phyloP scores from a whole-genome alignment of 2,113 vertebrate genomes.

The Megaleporinus macrocephalus region DNA sequence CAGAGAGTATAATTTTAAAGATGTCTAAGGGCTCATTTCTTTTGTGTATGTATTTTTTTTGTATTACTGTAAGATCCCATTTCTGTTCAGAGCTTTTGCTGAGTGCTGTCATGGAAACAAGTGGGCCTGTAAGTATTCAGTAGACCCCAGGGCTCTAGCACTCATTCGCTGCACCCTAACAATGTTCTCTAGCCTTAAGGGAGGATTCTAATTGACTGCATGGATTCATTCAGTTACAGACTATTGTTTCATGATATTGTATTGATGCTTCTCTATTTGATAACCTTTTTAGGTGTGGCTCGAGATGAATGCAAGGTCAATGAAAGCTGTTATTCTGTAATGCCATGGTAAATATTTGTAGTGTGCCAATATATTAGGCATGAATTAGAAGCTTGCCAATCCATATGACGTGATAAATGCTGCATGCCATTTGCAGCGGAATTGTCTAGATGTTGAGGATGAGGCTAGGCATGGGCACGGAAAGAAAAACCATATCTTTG shows the following conservation, averaged over 20 bases:
- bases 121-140: slow-evolving; percentile 10
- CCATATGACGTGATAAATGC: background rate
- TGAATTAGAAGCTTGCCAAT: background rate
- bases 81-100: slow-evolving; percentile 1
- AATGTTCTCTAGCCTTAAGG: background rate
- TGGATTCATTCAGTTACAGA: background rate
- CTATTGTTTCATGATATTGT: background rate
- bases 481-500: background rate
- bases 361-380: no score
- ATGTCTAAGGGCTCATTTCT: no score
- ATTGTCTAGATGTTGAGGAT: background rate
- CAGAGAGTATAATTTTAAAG: background rate
- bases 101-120: slow-evolving; percentile 45
- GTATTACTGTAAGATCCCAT: background rate
- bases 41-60: background rate
- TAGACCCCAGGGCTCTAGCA: slow-evolving; percentile 2
- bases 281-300: background rate
- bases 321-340: background rate
- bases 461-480: background rate
- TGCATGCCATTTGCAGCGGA: background rate
- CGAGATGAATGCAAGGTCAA: background rate
- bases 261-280: background rate
- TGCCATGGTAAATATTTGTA: no score
- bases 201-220: background rate
- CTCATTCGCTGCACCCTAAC: slow-evolving; percentile 25